Base-by-base conservation (phyloP, 2,797 vertebrate genomes). In the Labeo calbasu region DNA sequence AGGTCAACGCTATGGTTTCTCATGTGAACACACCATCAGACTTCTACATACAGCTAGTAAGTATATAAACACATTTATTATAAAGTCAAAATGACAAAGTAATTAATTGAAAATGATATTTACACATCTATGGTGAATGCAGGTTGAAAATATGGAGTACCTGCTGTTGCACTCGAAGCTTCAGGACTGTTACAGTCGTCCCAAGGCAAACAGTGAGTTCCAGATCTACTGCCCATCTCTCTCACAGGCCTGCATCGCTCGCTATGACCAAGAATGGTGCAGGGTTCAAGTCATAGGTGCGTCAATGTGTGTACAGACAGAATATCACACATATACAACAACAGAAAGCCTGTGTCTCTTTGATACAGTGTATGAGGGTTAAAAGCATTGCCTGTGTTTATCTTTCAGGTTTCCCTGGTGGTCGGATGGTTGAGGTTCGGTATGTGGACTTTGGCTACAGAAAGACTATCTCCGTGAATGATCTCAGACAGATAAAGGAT, bases 391-490 rank as follows among this genome's bases (percentile, higher is more conserved):
- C 13, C 19, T 79, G 57, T 66, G 3, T 85, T 8, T 86, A 1
- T 91, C 85, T 86, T 83, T 92, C 85, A 99, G 97, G 95, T 86
- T 92, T 96, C 71, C 92, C 93, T 32, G 95, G 93, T 57, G 79
- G 50, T 88, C 91, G 86, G 61, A 93, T 95, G 91, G 96, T 97
- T 88, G 93, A 93, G 55, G 96, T 99, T 36, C 92, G 84, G 68
- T 98, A 94, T 5, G 94, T 99, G 36, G 98, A 99, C 90, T 95
- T 96, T 25, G 98, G 97, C 79, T 96, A 92, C 63, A 85, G 88
- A 88, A 92, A 92, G 70, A 93, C 88, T 50, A 66, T 98, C 88
- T 89, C 93, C 28, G 90, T 96, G 81, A 91, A 92, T 77, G 94
- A 96, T 71, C 90, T 98, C 88, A 91, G 95, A 90, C 95, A 93